These are phyloP conservation scores for Scaptomyza graminum DNA, from an alignment of 1,140 invertebrate species.

Conservation along the genomic window DNA sequence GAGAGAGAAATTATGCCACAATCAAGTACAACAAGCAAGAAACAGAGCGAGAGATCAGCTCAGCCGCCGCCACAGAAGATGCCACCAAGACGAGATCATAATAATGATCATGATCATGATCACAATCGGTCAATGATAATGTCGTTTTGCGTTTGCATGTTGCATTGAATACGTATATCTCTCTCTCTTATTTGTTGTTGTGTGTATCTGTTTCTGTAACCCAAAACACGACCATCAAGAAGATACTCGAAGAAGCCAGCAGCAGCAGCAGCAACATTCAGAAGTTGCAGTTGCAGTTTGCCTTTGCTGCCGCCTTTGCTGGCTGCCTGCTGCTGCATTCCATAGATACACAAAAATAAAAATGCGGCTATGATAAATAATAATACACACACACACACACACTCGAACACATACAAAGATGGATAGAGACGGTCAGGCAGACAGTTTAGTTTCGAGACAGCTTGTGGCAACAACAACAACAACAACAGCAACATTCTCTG, in stretches of 20 bases:
- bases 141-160: constrained; percentile 64
- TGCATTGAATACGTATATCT: constrained; percentile 20
- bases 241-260: constrained; percentile 48
- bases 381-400: constrained; percentile 44
- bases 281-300: constrained; percentile 39
- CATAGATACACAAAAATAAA: constrained; percentile 83
- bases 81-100: constrained; percentile 36
- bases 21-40: constrained; percentile 70
- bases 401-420: background rate
- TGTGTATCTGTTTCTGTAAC: constrained; percentile 27
- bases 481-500: constrained; percentile 23
- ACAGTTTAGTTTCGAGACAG: constrained; percentile 19
- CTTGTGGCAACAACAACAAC: constrained; percentile 16
- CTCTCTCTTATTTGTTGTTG: background rate
- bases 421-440: constrained; percentile 11
- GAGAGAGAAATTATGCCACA: constrained; percentile 76
- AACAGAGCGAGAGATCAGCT: constrained; percentile 53
- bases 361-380: constrained; percentile 81
- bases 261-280: background rate
- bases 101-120: constrained; percentile 33
- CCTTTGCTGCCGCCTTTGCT: constrained; percentile 36
- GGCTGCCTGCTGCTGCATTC: constrained; percentile 72
- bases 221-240: constrained; percentile 28
- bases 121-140: constrained; percentile 64
- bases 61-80: constrained; percentile 25